Conservation (phyloP, 2,888 invertebrate species). For the Plagodis dolabraria region DNA sequence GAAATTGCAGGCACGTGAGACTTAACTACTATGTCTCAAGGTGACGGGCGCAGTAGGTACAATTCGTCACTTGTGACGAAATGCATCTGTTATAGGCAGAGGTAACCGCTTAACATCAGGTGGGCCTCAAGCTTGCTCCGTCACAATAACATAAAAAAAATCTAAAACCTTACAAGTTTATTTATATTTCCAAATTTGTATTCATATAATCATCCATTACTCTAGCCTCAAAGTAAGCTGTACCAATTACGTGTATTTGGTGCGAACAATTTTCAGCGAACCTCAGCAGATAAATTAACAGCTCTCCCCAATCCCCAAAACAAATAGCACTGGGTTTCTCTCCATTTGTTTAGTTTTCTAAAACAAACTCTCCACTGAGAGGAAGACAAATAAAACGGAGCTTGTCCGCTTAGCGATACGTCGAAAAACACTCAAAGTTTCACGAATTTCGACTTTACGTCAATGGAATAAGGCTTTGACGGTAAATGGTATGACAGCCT, state of each 20-base stretch:
- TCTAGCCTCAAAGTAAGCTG: conserved; percentile 5
- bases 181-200: too few species aligned
- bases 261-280: conserved; percentile 14
- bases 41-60: too few species aligned
- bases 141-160: too few species aligned
- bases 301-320: conserved; percentile 18
- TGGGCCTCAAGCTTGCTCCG: too few species aligned
- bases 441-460: conserved; percentile 1
- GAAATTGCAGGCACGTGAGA: too few species aligned
- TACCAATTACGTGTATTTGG: conserved; percentile 3
- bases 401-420: not conserved
- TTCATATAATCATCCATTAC: conserved; percentile 1
- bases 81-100: too few species aligned
- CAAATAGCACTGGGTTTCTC: conserved; percentile 19
- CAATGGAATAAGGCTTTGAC: not conserved
- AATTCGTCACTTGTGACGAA: too few species aligned
- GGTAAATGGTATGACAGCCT: not conserved
- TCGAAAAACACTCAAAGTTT: not conserved
- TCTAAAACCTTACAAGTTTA: too few species aligned
- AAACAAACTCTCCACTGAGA: conserved; percentile 12
- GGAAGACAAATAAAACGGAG: conserved; percentile 10
- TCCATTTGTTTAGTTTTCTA: conserved; percentile 20
- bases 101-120: too few species aligned
- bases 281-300: conserved; percentile 19
- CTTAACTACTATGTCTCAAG: too few species aligned